Percentiles rank a stretch among this genome's conserved stretches.
phyloP scores from a whole-genome alignment of 2,113 vertebrate species.

The Labeo rohita region DNA sequence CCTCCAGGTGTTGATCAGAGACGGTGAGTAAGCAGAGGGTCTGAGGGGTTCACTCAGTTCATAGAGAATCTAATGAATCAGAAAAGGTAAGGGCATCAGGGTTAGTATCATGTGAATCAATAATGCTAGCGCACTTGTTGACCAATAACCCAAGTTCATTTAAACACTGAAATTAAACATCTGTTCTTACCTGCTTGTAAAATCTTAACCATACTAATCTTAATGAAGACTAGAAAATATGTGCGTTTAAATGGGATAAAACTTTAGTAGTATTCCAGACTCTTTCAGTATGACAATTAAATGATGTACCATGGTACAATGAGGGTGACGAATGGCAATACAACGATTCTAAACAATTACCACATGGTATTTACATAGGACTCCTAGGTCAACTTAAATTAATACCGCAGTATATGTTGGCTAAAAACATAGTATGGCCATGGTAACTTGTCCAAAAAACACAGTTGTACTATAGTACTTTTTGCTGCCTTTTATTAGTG shows the following conservation, averaged over 20 bases:
- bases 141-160: background rate
- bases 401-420: background rate
- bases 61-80: background rate
- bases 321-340: background rate
- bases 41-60: background rate
- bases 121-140: background rate
- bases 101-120: background rate
- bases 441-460: background rate
- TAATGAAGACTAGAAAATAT: background rate
- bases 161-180: background rate
- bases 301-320: background rate
- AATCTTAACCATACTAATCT: background rate
- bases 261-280: background rate
- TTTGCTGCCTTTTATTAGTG: background rate
- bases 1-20: slow-evolving; percentile 93
- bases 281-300: too few species aligned
- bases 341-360: background rate
- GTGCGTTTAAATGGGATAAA: background rate
- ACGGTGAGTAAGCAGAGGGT: slow-evolving; percentile 84
- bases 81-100: background rate
- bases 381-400: background rate
- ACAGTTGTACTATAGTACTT: background rate
- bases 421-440: background rate
- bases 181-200: background rate
- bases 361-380: background rate